phyloP scores from a whole-genome alignment of 2,888 invertebrate genomes.

The Alentia gelatinosa region DNA sequence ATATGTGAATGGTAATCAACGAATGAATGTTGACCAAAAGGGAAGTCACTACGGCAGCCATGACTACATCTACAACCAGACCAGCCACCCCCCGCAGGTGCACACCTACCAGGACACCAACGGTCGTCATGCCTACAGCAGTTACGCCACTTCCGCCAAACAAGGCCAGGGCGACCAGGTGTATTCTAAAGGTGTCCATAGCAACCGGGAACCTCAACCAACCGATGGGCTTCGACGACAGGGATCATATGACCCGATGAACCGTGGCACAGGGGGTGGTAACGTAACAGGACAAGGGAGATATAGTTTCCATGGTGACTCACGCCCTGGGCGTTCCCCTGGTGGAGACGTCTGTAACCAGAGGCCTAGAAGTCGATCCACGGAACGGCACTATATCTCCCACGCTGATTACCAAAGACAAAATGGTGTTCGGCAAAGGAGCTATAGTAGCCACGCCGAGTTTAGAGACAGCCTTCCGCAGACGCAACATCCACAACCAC shows the following conservation, averaged over 20 bases:
- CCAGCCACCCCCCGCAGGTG: not conserved
- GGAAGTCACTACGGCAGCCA: slow-evolving; percentile 25
- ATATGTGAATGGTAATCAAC: not conserved
- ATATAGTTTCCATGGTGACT: slow-evolving; percentile 46
- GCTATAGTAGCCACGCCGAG: slow-evolving; percentile 25
- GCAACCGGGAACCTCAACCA: not conserved
- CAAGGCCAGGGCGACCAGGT: not conserved
- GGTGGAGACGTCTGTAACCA: not conserved
- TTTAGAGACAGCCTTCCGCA: not conserved
- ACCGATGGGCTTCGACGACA: not conserved
- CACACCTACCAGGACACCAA: not conserved
- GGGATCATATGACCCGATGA: not conserved
- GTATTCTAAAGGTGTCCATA: not conserved
- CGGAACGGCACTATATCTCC: slow-evolving; percentile 12
- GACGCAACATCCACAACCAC: not conserved
- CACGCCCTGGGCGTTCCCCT: not conserved
- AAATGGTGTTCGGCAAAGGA: not conserved
- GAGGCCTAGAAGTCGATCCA: slow-evolving; percentile 1
- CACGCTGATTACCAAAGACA: slow-evolving; percentile 34
- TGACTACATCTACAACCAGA: not conserved
- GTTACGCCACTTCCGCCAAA: not conserved
- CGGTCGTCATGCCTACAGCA: not conserved
- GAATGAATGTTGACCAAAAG: not conserved
- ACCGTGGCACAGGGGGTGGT: not conserved
- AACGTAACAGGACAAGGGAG: not conserved